A percentile compares a stretch with the other conserved stretches of the same genome.
phyloP scores from a whole-genome alignment of 1,140 invertebrate genomes.

The Sarcophaga peregrina region DNA sequence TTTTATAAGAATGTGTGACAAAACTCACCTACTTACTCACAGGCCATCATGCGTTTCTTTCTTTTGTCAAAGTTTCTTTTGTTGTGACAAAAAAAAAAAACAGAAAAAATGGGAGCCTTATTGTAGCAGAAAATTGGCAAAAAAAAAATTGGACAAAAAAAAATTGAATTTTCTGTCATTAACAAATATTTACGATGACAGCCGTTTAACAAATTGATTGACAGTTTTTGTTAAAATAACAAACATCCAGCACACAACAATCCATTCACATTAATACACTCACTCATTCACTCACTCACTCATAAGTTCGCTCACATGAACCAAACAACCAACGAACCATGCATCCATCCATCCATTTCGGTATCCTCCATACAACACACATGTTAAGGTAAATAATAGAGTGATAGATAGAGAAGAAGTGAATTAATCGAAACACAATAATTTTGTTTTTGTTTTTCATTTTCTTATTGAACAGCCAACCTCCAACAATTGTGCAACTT shows the following conservation, averaged over 20 bases:
- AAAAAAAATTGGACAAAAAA: background rate
- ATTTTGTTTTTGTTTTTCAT: background rate
- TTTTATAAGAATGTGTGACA: slow-evolving; percentile 34
- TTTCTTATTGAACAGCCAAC: background rate
- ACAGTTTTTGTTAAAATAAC: slow-evolving; percentile 33
- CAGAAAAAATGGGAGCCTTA: background rate
- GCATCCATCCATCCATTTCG: background rate
- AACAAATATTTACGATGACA: slow-evolving; percentile 47
- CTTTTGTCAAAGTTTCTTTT: background rate
- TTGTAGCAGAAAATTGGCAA: background rate
- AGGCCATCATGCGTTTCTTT: background rate
- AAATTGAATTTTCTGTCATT: slow-evolving; percentile 30
- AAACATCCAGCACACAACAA: slow-evolving; percentile 25
- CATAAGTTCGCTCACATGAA: too few relatives aligned
- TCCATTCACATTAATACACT: background rate
- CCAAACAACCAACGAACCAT: slow-evolving; percentile 1
- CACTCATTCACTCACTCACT: too few relatives aligned
- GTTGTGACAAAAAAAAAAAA: background rate
- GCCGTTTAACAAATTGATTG: slow-evolving; percentile 44
- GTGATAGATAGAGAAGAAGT: background rate
- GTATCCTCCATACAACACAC: background rate
- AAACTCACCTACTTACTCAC: slow-evolving; percentile 25
- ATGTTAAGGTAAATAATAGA: background rate
- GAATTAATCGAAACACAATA: background rate
- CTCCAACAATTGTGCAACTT: slow-evolving; percentile 2